Evolutionary conservation across 2,113 vertebrate genomes (phyloP), one percentile per base, ranked within the genome.

Genomic region (Gopherus evgoodei): DNA sequence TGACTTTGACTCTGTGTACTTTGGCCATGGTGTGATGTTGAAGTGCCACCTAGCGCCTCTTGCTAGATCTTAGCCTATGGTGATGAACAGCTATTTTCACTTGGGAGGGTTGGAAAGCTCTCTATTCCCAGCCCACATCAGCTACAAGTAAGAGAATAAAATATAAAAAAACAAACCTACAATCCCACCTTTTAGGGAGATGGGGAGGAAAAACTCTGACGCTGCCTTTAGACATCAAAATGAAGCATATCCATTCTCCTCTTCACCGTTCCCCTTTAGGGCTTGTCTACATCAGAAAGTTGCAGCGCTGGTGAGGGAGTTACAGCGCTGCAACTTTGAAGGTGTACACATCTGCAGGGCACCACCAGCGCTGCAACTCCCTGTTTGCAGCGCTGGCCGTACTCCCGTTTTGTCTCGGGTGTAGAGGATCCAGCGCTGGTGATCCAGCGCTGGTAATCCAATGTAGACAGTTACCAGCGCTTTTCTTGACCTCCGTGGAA

Each of bases 1-100:
- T 54, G 65, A 54, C 84, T 94, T 96, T 94, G 86, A 27, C 57
- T 92, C 84, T 31, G 52, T 96, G 81, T 54, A 79, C 83, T 90
- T 87, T 91, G 11, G 76, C 89, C 42, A 90, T 17, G 93, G 72
- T 24, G 53, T 97, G 96, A 98, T 93, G 91, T 90, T 93, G 96
- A 98, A 97, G 97, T 97, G 98, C 98, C 98, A 98, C 90, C 98
- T 98, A 98, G 98, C 97, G 98, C 98, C 88, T 96, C 72, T 86
- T 52, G 80, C 5, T 69, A 91, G 29, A 52, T 94, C 62, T 93
- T 91, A 89, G 42, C 56, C 86, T 44, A 81, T 78, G 82, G 29
- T 95, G 83, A 59, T 53, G 88, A 90, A 79, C 59, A 91, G 50
- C 29, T 13, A 11, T 81, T 93, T 95, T 90, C 47, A 59, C 88